Conservation (phyloP, 2,797 vertebrate species). For the Avahi laniger region DNA sequence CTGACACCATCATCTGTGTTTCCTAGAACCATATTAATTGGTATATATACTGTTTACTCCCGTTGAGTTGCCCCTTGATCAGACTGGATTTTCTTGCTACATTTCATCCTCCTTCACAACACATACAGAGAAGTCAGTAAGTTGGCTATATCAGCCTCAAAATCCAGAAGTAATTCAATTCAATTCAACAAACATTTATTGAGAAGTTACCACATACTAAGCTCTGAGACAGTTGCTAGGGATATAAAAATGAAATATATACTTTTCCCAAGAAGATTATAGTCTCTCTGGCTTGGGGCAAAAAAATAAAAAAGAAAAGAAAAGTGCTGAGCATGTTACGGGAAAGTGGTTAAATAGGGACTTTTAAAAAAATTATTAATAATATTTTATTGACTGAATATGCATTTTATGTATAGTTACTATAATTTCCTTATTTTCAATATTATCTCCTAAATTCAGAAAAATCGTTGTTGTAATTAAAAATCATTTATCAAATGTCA, state of each 20-base stretch:
- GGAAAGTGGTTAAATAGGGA: background rate
- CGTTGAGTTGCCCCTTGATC: background rate
- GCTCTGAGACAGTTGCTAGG: slow-evolving; percentile 17
- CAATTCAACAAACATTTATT: slow-evolving; percentile 54
- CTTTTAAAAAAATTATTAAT: background rate
- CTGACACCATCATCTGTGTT: background rate
- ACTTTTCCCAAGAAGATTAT: background rate
- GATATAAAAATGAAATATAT: slow-evolving; percentile 48
- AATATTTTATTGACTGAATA: slow-evolving; percentile 22
- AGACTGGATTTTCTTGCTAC: background rate
- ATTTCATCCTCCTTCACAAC: background rate
- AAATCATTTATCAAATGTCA: background rate
- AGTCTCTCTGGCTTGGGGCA: background rate
- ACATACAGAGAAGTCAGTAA: slow-evolving; percentile 34
- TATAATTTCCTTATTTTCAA: background rate
- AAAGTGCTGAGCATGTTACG: background rate
- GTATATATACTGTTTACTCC: background rate
- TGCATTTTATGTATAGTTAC: slow-evolving; percentile 3
- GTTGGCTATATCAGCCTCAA: background rate
- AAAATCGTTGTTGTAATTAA: background rate
- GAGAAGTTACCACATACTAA: background rate
- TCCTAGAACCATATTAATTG: background rate
- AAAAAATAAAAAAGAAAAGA: background rate
- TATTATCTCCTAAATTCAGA: slow-evolving; percentile 2
- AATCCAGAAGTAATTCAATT: slow-evolving; percentile 46